Evolutionary conservation across 2,888 invertebrate genomes (phyloP).

Genomic region (Phrixothrix hirtus): DNA sequence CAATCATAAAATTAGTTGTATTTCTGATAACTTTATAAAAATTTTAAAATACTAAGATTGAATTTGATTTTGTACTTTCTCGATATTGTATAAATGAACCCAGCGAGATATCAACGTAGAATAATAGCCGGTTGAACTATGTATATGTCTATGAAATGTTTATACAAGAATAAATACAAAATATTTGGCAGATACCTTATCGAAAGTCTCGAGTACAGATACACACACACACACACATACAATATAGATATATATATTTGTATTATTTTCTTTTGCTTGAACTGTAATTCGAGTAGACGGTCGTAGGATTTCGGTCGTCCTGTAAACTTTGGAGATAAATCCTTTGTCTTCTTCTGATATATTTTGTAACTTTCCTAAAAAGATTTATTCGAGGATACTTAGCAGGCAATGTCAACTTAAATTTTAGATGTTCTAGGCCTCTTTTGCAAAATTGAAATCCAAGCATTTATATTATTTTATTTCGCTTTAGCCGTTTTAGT

Average conservation of each 20-base stretch:
- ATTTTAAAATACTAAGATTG: too few species aligned
- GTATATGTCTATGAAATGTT: too few species aligned
- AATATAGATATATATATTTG: constrained; percentile 4
- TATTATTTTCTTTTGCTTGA: constrained; percentile 30
- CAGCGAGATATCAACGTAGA: too few species aligned
- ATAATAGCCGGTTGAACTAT: too few species aligned
- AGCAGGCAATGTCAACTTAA: constrained; percentile 16
- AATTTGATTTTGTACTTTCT: too few species aligned
- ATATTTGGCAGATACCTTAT: constrained; percentile 22
- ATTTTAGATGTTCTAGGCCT: constrained; percentile 8
- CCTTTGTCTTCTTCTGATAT: constrained; percentile 22
- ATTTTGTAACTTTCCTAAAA: constrained; percentile 16
- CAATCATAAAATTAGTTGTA: too few species aligned
- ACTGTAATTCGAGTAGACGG: constrained; percentile 29
- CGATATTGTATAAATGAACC: too few species aligned
- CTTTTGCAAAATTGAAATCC: constrained; percentile 8
- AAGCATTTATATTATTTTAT: constrained; percentile 7
- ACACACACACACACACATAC: constrained; percentile 19
- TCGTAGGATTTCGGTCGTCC: constrained; percentile 27
- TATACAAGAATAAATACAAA: constrained; percentile 26
- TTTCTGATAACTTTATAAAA: too few species aligned
- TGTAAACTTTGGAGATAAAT: constrained; percentile 30
- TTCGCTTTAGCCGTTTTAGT: neutral
- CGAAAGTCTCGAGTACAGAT: constrained; percentile 24
- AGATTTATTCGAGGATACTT: constrained; percentile 18